Percentiles rank a stretch among this genome's conserved stretches.
Conservation (phyloP, 2,797 vertebrate genomes). For the Trichosurus vulpecula region DNA sequence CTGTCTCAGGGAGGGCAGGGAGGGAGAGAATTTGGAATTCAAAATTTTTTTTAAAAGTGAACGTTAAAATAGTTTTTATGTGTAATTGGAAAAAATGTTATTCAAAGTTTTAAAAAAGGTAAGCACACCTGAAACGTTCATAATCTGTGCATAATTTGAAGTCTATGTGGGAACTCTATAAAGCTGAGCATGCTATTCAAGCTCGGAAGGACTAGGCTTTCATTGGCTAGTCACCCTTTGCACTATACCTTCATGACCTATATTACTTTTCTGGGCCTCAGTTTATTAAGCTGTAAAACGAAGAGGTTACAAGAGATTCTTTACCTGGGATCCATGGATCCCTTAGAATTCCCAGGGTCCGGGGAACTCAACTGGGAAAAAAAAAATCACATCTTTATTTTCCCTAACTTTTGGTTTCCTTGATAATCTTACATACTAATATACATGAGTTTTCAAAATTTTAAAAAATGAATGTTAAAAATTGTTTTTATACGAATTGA, state of each 20-base stretch:
- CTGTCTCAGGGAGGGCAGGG: no score
- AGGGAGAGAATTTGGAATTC: no score
- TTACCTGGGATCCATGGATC: background rate
- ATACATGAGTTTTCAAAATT: background rate
- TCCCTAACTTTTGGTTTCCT: background rate
- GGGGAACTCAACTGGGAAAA: background rate
- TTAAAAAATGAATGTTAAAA: background rate
- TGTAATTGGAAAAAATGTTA: no score
- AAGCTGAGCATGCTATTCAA: no score
- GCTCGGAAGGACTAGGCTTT: no score
- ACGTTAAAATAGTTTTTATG: no score
- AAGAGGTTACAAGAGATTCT: background rate
- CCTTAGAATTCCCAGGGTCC: background rate
- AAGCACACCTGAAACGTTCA: no score
- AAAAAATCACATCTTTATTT: background rate
- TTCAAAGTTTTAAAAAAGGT: no score
- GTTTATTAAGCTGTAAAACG: background rate
- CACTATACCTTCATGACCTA: background rate
- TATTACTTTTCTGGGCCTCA: background rate
- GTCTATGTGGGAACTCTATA: no score
- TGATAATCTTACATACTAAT: background rate
- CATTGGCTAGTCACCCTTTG: no score
- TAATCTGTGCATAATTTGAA: no score
- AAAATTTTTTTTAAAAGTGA: no score
- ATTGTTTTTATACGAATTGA: background rate